These are phyloP conservation scores for Hydrolagus affinis DNA, from an alignment of 2,113 vertebrate species.

Conservation along the genomic window DNA sequence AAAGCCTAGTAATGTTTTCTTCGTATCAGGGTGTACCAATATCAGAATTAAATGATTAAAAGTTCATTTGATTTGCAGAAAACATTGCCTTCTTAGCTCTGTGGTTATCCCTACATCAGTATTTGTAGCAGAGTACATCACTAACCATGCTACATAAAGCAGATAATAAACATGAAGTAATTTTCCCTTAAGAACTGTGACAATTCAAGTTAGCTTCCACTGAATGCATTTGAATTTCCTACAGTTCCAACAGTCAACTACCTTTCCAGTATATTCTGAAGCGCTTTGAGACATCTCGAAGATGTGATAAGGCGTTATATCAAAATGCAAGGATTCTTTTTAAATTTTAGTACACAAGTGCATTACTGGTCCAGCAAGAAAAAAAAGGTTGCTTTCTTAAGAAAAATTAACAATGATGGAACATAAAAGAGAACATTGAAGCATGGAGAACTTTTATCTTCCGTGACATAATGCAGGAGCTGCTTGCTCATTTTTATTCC, in stretches of 20 bases:
- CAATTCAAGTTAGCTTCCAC: not conserved
- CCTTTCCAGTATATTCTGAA: not conserved
- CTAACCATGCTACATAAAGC: not conserved
- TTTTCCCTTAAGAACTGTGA: not conserved
- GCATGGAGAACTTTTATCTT: not conserved
- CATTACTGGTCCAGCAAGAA: not conserved
- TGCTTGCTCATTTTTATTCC: constrained; percentile 23
- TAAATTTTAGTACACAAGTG: not conserved
- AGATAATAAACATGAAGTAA: not conserved
- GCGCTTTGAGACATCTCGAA: not conserved
- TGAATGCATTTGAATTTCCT: not conserved
- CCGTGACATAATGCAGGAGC: constrained; percentile 10
- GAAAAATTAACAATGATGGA: constrained; percentile 9
- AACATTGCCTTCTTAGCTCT: not conserved
- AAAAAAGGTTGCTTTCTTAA: not conserved
- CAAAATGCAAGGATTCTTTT: too few relatives aligned
- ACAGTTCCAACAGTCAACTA: not conserved
- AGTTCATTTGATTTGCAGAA: not conserved
- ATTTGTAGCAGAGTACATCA: not conserved
- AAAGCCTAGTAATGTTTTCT: not conserved
- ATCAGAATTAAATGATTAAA: not conserved
- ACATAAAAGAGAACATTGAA: constrained; percentile 10
- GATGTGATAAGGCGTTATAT: not conserved
- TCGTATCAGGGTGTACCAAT: not conserved
- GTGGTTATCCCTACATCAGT: not conserved